Conservation (phyloP, 2,797 vertebrate genomes). For the Vultur gryphus region DNA sequence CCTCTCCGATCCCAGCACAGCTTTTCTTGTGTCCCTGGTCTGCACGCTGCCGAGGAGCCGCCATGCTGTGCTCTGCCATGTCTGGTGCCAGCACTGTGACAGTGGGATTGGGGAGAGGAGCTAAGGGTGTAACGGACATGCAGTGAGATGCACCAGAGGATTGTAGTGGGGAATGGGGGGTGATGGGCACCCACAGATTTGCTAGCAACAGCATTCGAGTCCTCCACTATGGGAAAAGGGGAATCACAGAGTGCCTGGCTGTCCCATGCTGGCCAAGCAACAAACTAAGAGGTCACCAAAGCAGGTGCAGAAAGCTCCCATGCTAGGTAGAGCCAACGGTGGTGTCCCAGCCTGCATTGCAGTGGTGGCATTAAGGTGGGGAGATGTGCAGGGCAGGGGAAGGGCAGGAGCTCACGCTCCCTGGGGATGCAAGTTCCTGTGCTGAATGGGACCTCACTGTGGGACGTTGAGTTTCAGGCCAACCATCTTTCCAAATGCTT, state of each 20-base stretch:
- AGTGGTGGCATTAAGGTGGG: background rate
- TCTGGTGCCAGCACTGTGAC: background rate
- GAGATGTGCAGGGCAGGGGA: background rate
- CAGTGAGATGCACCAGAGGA: background rate
- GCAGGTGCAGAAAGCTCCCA: background rate
- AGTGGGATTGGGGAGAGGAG: background rate
- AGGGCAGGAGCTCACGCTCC: background rate
- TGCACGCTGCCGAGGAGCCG: background rate
- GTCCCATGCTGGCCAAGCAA: background rate
- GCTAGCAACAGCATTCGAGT: background rate
- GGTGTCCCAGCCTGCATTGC: background rate
- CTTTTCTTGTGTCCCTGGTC: background rate
- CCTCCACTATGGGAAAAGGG: background rate
- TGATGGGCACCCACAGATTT: background rate
- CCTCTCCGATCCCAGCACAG: background rate
- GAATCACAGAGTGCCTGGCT: background rate
- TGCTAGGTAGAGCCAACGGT: rapidly evolving
- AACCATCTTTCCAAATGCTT: background rate
- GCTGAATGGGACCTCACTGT: rapidly evolving
- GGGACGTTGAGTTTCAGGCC: background rate
- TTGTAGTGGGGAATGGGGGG: rapidly evolving
- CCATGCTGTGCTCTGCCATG: background rate
- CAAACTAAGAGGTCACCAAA: background rate
- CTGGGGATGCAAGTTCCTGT: background rate
- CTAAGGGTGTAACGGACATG: rapidly evolving